Evolutionary conservation across 2,113 vertebrate species (phyloP).

Genomic region (Lampris megalopsis): DNA sequence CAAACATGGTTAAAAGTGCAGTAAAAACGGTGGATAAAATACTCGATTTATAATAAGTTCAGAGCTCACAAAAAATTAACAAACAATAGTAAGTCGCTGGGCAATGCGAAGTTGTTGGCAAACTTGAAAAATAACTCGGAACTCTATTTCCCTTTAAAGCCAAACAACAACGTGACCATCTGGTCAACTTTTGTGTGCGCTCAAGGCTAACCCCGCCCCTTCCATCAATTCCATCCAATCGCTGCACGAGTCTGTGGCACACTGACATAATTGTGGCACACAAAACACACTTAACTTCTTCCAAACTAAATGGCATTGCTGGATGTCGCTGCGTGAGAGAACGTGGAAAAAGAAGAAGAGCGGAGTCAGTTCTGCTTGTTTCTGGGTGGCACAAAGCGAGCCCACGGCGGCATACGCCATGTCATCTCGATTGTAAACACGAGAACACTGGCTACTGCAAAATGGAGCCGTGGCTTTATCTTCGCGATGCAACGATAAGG

Average conservation of each 20-base stretch:
- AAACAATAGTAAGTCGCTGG: neutral
- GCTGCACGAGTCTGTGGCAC: slow-evolving; percentile 72
- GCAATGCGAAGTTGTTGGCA: too few relatives aligned
- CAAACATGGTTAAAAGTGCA: neutral
- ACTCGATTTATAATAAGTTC: slow-evolving; percentile 20
- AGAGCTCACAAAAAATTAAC: slow-evolving; percentile 29
- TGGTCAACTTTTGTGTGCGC: slow-evolving; percentile 65
- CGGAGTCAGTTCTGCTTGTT: slow-evolving; percentile 24
- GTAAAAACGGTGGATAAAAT: too few relatives aligned
- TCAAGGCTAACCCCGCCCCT: slow-evolving; percentile 83
- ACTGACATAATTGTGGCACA: slow-evolving; percentile 80
- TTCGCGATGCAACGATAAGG: slow-evolving; percentile 13
- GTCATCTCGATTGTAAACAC: slow-evolving; percentile 75
- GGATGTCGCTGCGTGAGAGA: slow-evolving; percentile 5
- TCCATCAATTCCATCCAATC: slow-evolving; percentile 86
- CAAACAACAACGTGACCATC: slow-evolving; percentile 62
- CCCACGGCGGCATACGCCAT: slow-evolving; percentile 60
- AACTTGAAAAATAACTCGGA: slow-evolving; percentile 43
- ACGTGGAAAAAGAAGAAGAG: neutral
- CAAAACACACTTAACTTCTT: slow-evolving; percentile 70
- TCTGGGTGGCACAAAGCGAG: slow-evolving; percentile 26
- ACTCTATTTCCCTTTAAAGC: slow-evolving; percentile 48
- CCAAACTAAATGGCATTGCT: slow-evolving; percentile 11
- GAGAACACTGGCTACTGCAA: slow-evolving; percentile 65
- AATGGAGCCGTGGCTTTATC: slow-evolving; percentile 72